A percentile compares a stretch with the other conserved stretches of the same genome.
Conservation (phyloP, 2,113 vertebrate species). For the Xiphophorus hellerii region DNA sequence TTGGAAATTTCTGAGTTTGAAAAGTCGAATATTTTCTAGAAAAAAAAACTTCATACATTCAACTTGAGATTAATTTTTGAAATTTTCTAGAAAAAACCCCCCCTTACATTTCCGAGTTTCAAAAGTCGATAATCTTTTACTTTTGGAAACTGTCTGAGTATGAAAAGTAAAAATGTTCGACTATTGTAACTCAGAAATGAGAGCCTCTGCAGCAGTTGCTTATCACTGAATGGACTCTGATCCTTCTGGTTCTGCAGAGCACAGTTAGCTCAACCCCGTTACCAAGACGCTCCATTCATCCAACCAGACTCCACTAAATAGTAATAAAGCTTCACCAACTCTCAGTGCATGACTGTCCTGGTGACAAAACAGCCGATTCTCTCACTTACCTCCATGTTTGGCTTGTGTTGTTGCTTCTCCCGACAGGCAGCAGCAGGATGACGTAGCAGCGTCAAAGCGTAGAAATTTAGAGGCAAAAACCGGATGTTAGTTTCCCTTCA, state of each 20-base stretch:
- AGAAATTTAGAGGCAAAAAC: background rate
- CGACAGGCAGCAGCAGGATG: slow-evolving; percentile 2
- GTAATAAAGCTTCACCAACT: accelerated
- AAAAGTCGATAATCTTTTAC: too few relatives aligned
- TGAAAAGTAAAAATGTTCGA: too few relatives aligned
- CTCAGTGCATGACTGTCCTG: background rate
- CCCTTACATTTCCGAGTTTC: too few relatives aligned
- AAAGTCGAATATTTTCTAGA: too few relatives aligned
- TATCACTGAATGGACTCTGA: slow-evolving; percentile 51
- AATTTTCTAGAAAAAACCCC: too few relatives aligned
- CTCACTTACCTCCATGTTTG: slow-evolving; percentile 50
- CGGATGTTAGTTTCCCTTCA: background rate
- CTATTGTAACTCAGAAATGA: background rate
- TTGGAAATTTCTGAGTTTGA: too few relatives aligned
- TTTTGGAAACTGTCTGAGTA: too few relatives aligned
- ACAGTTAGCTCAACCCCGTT: background rate
- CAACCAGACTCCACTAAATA: background rate
- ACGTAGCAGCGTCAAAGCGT: background rate
- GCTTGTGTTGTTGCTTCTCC: background rate
- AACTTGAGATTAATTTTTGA: too few relatives aligned
- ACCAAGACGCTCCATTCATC: background rate
- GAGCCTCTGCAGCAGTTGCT: background rate
- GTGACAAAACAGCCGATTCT: accelerated
- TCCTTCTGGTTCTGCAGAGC: slow-evolving; percentile 3
- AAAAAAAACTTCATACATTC: too few relatives aligned